Evolutionary conservation across 2,888 invertebrate genomes (phyloP), one percentile per base, ranked within the genome.

Genomic region (Cantharis lateralis): DNA sequence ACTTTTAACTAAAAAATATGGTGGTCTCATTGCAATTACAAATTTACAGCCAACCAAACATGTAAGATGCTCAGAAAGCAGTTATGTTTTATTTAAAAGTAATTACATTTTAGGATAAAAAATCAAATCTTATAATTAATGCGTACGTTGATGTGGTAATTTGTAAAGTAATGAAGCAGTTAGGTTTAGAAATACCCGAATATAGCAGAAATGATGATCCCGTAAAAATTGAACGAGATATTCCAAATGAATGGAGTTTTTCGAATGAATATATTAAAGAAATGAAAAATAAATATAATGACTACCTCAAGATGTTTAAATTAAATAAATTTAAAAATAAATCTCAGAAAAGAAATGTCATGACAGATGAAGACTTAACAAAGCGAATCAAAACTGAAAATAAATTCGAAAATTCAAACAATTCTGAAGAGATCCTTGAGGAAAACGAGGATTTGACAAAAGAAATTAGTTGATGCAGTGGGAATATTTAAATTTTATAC

Each of bases 11-110:
- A 93, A 95, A 82, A 95, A 95, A 86, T 94, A 94, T 86, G 94
- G 94, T 20, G 98, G 98, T 3, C 94, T 95, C 87, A 89, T 99
- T 72, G 96, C 96, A 15, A 96, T 99, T 83, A 95, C 98, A 80
- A 99, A 99, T 89, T 90, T 99, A 72, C 99, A 99, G 87, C 94
- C 96, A n/a, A 99, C 99, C 3, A 98, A 98, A 91, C 96, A 98
- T 89, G 97, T 96, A 90, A 91, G 92, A 89, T 48, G 10, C 48
- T 62, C 32, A 28, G 61, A 24, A 48, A 71, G 48, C n/a, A 15
- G 10, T n/a, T 70, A 48, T 10, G 26, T 15, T 48, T 10, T 62
- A n/a, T 62, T 2, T 70, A 62, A 15, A 26, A 74, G 48, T 62
- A 74, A 61, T 76, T 63, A 18, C 66, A 75, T 82, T 91, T 64